phyloP scores from a whole-genome alignment of 2,113 vertebrate genomes.

The Daboia siamensis region DNA sequence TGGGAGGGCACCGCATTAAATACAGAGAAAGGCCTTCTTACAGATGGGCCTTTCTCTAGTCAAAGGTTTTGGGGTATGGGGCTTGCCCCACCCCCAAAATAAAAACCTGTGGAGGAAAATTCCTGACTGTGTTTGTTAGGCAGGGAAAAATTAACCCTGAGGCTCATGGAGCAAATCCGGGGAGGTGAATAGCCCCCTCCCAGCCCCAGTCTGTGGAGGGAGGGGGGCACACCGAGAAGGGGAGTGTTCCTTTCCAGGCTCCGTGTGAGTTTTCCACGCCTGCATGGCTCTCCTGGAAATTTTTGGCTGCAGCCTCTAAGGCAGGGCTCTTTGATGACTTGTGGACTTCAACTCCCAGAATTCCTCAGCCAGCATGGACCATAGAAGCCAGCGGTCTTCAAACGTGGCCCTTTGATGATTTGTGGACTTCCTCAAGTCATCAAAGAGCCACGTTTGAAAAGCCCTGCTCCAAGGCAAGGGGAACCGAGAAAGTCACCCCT shows the following conservation, averaged over 20 bases:
- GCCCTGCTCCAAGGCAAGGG: no score
- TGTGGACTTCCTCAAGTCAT: no score
- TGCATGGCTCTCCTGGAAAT: background rate
- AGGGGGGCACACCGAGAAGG: background rate
- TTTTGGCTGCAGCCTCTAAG: background rate
- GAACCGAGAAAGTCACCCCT: rapidly evolving
- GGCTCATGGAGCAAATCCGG: background rate
- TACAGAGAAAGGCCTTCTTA: background rate
- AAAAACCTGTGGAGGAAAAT: background rate
- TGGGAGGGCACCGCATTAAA: background rate
- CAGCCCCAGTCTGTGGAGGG: background rate
- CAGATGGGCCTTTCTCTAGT: background rate
- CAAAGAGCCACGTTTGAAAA: no score
- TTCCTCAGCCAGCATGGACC: no score
- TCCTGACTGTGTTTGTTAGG: background rate
- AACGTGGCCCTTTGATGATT: no score
- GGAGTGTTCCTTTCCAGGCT: background rate
- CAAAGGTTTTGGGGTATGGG: no score
- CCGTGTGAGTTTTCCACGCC: no score
- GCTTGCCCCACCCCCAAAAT: no score
- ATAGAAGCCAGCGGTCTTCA: no score
- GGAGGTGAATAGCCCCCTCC: background rate
- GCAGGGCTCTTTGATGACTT: no score
- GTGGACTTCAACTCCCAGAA: no score
- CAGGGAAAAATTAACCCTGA: background rate